phyloP scores from a whole-genome alignment of 2,888 invertebrate genomes.

The Dromius quadrimaculatus region DNA sequence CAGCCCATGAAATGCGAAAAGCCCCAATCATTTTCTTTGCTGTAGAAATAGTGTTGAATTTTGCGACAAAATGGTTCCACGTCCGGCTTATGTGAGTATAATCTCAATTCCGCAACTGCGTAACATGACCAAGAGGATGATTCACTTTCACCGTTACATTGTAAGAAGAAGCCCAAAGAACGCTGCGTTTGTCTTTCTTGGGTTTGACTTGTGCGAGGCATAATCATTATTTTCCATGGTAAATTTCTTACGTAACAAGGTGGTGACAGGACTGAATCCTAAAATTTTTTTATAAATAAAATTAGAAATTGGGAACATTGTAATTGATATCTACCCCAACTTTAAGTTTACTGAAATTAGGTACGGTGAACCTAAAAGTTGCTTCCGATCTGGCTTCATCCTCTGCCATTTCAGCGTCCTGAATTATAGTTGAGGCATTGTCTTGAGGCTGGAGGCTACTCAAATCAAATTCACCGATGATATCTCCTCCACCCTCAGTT shows the following conservation, averaged over 20 bases:
- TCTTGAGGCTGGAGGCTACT: conserved; percentile 66
- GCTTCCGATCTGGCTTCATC: conserved; percentile 95
- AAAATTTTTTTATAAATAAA: conserved; percentile 9
- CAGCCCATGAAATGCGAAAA: conserved; percentile 97
- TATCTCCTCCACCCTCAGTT: conserved; percentile 74
- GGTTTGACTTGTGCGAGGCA: conserved; percentile 86
- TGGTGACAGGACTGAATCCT: conserved; percentile 85
- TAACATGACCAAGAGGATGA: conserved; percentile 98
- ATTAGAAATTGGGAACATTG: too few relatives aligned
- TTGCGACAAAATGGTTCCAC: conserved; percentile 89
- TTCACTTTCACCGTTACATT: conserved; percentile 98
- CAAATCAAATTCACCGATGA: conserved; percentile 71
- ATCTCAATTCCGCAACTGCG: conserved; percentile 92
- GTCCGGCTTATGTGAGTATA: conserved; percentile 91
- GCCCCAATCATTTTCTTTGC: conserved; percentile 92
- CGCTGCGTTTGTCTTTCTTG: conserved; percentile 81
- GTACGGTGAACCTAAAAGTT: conserved; percentile 89
- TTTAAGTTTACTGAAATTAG: conserved; percentile 89
- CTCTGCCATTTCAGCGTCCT: conserved; percentile 76
- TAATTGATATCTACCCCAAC: too few relatives aligned
- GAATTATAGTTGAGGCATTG: conserved; percentile 61
- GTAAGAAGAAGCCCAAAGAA: conserved; percentile 87
- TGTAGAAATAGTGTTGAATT: conserved; percentile 96
- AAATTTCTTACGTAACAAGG: conserved; percentile 95
- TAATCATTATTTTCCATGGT: conserved; percentile 99